Evolutionary conservation across 1,140 invertebrate species (phyloP).

Genomic region (Macrobrachium nipponense): DNA sequence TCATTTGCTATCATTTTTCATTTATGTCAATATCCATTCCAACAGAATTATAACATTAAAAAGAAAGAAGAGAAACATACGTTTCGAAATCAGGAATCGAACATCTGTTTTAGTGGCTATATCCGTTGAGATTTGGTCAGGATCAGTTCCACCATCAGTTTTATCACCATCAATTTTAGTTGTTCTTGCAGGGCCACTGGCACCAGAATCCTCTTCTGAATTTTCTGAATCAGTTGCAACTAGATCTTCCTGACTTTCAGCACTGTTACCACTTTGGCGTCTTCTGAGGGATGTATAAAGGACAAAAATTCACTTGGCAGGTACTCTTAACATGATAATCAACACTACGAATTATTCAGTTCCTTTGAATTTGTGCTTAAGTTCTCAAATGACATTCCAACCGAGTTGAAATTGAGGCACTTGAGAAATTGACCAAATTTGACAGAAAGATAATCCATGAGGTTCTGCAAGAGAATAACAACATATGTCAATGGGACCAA

Average conservation of each 20-base stretch:
- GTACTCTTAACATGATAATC: too few species aligned
- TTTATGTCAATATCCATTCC: too few species aligned
- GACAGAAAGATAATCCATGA: too few species aligned
- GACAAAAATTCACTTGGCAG: too few species aligned
- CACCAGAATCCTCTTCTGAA: conserved; percentile 18
- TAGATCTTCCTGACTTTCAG: conserved; percentile 9
- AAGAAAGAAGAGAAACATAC: conserved; percentile 27
- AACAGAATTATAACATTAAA: too few species aligned
- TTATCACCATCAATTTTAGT: background rate
- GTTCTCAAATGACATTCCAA: too few species aligned
- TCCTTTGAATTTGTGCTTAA: too few species aligned
- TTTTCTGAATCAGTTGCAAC: background rate
- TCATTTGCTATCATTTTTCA: background rate
- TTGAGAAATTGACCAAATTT: too few species aligned
- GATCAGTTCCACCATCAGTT: conserved; percentile 13
- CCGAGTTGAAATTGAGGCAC: too few species aligned
- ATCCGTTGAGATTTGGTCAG: conserved; percentile 17
- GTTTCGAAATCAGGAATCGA: conserved; percentile 59
- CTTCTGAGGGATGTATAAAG: background rate
- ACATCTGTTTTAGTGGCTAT: conserved; percentile 45
- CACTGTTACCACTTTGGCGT: conserved; percentile 5
- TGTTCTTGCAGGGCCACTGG: background rate
- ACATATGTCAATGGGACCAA: too few species aligned
- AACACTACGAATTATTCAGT: too few species aligned
- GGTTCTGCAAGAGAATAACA: too few species aligned